A percentile compares a stretch with the other conserved stretches of the same genome.
These are phyloP conservation scores for Eurytoma californica DNA, from an alignment of 2,888 invertebrate species.

Conservation along the genomic window DNA sequence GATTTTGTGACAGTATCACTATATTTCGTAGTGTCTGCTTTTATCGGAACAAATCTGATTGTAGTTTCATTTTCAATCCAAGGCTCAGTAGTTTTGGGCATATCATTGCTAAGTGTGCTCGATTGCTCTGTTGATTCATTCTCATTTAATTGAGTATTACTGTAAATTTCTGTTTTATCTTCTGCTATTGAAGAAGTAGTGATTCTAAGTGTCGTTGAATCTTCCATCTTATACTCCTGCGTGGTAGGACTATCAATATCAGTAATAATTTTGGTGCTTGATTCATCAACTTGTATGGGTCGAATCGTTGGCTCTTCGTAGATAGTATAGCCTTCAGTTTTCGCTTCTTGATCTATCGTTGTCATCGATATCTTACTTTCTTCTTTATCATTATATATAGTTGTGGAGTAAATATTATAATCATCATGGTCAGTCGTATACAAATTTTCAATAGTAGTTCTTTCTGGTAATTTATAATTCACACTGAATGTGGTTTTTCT, in stretches of 20 bases:
- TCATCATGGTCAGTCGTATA: slow-evolving; percentile 12
- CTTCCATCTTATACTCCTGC: not conserved
- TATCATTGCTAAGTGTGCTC: not conserved
- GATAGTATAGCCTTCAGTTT: slow-evolving; percentile 17
- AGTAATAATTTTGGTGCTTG: slow-evolving; percentile 8
- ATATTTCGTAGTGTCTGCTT: slow-evolving; percentile 28
- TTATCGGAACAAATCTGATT: slow-evolving; percentile 18
- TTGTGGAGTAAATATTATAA: slow-evolving; percentile 10
- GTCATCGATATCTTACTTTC: slow-evolving; percentile 10
- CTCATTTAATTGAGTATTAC: no score
- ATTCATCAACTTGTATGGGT: slow-evolving; percentile 1
- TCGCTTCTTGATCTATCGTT: not conserved
- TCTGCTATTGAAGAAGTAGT: no score
- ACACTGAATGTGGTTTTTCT: not conserved
- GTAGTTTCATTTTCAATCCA: slow-evolving; percentile 26
- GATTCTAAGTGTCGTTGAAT: not conserved
- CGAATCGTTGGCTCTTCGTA: not conserved
- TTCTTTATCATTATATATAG: not conserved
- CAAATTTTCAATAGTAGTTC: slow-evolving; percentile 1
- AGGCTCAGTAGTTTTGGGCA: slow-evolving; percentile 13
- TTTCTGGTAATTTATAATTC: slow-evolving; percentile 11
- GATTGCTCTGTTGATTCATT: no score
- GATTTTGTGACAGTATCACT: not conserved
- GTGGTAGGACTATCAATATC: not conserved
- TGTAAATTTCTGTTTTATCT: no score